Evolutionary conservation across 1,140 invertebrate species (phyloP), one percentile per base, ranked within the genome.

Genomic region (Ostrea edulis): DNA sequence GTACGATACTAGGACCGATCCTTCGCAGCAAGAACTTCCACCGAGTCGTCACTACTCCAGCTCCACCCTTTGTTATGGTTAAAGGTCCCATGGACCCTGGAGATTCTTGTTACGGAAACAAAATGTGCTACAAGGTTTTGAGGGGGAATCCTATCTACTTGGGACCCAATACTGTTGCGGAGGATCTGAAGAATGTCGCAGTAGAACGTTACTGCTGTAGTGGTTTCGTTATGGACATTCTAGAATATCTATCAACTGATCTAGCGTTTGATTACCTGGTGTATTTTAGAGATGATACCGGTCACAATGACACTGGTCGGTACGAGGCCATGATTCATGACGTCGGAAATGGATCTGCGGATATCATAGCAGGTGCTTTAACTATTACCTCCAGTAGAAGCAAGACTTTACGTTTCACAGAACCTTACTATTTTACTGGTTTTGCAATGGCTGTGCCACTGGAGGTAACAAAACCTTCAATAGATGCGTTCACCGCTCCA

Each of bases 241-340:
- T 98, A 89, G 96, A 97, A 92, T 96, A 97, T 91, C 96, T 98
- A 77, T 97, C 97, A 5, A 96, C 96, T 90, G 98, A 98, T 94
- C 94, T 98, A 58, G 96, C 97, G 92, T 98, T 98, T 93, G 97
- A 98, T 92, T 98, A 97, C 94, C 96, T 98, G 91, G 95, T 98
- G 35, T 98, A 98, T 94, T 96, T 98, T 58, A 97, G 98, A 93
- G 97, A 93, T 55, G 91, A 94, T 65, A 89, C 92, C 86, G 94
- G 93, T 12, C 89, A 88, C 1, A 55, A 88, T 4, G 92, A 35
- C 53, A 91, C 90, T 86, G 93, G 92, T 0, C 89, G 90, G 90
- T 98, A 98, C 98, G 97, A 97, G 92, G 98, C 98, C 2, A 96
- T 98, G 88, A 96, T 98, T 62, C 97, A 97, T 25, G 98, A 98